Percentiles rank a stretch among this genome's conserved stretches.
These are phyloP conservation scores for Lacerta viridis DNA, from an alignment of 2,797 vertebrate genomes.

Conservation along the genomic window DNA sequence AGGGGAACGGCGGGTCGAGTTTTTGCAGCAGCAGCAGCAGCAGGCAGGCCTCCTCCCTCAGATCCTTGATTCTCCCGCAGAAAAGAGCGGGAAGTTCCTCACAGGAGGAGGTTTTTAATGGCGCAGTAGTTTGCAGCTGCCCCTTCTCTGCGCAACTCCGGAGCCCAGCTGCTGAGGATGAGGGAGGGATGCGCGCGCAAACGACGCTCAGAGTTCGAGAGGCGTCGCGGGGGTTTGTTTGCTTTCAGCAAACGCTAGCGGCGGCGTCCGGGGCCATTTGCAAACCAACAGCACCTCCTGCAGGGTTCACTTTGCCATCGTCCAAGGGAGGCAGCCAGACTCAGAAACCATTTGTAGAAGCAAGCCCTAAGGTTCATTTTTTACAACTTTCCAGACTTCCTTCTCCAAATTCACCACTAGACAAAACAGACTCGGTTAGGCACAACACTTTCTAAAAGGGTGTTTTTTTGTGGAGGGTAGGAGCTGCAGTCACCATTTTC, in stretches of 20 bases:
- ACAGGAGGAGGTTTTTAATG: no score
- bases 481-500: no score
- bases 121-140: no score
- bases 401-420: not conserved
- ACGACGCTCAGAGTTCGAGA: no score
- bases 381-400: not conserved
- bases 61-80: no score
- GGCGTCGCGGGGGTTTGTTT: not conserved
- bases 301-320: slow-evolving; percentile 70
- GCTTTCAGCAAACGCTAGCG: not conserved
- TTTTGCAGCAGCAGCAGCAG: no score
- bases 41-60: no score
- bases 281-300: slow-evolving; percentile 83
- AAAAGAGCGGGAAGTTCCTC: no score
- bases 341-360: not conserved
- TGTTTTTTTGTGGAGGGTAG: no score
- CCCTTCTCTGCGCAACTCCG: not conserved
- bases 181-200: not conserved
- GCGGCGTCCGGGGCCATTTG: slow-evolving; percentile 55
- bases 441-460: no score
- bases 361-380: no score
- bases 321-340: slow-evolving; percentile 18
- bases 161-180: not conserved
- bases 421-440: not conserved
- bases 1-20: fast-evolving